Percentiles rank a stretch among this genome's conserved stretches.
Evolutionary conservation across 2,888 invertebrate species (phyloP).

Genomic region (Labia minor): DNA sequence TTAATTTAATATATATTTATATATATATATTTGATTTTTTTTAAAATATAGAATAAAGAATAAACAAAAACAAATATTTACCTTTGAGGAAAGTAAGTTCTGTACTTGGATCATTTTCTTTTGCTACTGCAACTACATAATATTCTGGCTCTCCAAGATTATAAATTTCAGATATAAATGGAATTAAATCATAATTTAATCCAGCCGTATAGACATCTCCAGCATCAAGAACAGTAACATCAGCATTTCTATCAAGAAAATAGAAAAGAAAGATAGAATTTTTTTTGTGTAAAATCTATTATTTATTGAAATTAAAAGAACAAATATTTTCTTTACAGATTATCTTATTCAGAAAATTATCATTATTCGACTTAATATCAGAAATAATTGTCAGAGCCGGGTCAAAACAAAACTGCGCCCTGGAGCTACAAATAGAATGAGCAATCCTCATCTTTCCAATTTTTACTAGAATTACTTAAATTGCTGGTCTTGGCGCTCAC

Average conservation of each 20-base stretch:
- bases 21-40: no score
- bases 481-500: no score
- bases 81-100: constrained; percentile 85
- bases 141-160: constrained; percentile 77
- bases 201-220: constrained; percentile 85
- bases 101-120: constrained; percentile 82
- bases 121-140: constrained; percentile 90
- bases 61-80: constrained; percentile 27
- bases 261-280: no score
- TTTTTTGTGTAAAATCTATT: no score
- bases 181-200: constrained; percentile 58
- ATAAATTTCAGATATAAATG: constrained; percentile 69
- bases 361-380: no score
- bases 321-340: neutral
- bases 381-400: neutral
- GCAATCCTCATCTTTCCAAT: no score
- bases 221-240: constrained; percentile 83
- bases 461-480: no score
- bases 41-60: no score
- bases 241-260: constrained; percentile 48
- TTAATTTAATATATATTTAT: no score
- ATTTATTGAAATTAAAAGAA: neutral
- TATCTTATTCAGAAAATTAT: no score
- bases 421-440: no score
- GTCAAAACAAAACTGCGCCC: no score